Evolutionary conservation across 2,797 vertebrate species (phyloP), one percentile per base, ranked within the genome.

Genomic region (Phrynocephalus vlangalii): DNA sequence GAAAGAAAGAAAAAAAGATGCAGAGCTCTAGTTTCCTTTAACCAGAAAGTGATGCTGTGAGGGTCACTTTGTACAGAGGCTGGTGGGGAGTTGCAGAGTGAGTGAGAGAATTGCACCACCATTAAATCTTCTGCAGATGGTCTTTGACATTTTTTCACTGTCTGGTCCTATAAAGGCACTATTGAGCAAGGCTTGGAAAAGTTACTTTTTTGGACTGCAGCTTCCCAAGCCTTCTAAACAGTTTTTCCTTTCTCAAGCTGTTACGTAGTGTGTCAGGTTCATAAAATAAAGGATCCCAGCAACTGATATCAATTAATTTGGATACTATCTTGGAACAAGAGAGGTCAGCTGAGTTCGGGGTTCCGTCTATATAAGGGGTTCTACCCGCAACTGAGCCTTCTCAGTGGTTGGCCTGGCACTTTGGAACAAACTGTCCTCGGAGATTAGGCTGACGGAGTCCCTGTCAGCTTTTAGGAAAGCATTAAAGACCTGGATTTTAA

Each of bases 1-100:
- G 92, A 93, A 94, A 94, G 60, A 15, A 94, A 94, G 93, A 93
- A 92, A 94, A 94, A 91, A 44, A 96, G 93, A 96, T 93, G 93
- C 87, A 88, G 90, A 91, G 90, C 92, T 95, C 89, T 95, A 93
- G 94, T 94, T 95, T 94, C 84, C 66, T 76, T 90, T 93, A 30
- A 91, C 85, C 83, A 94, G 92, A 94, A 94, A 93, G 90, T 89
- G 71, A 85, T 94, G 92, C 90, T 94, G 91, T 20, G 2, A 76
- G 92, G 93, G 93, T 93, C 88, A 92, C 91, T 93, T 94, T 92
- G 89, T 93, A 89, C 87, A 90, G 77, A 30, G 70, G 60, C 5
- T 63, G 15, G 11, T 63, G 18, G 60, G 60, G n/a, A n/a, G 26
- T 16, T n/a, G 48, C 26, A 28, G 18, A 66, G 30, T 70, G 8